Percentiles rank a stretch among this genome's conserved stretches.
Evolutionary conservation across 2,113 vertebrate species (phyloP).

Genomic region (Meriones unguiculatus): DNA sequence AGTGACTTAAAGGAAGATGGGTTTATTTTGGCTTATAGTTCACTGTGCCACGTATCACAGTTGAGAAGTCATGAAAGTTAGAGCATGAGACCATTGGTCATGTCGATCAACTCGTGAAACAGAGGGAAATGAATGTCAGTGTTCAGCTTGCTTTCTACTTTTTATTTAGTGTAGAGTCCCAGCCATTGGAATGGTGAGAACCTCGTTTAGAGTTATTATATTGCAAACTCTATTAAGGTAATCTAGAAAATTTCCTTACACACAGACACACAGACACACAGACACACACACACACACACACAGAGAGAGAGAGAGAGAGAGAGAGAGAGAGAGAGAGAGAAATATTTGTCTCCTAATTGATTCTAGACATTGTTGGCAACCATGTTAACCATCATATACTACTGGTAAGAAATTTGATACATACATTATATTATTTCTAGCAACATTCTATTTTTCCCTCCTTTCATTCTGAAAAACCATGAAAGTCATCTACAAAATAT

Average conservation of each 20-base stretch:
- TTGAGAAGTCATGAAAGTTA: background rate
- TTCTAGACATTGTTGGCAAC: background rate
- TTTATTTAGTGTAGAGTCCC: background rate
- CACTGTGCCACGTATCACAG: background rate
- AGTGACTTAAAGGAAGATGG: background rate
- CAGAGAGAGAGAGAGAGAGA: too few relatives aligned
- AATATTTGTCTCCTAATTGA: background rate
- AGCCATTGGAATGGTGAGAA: background rate
- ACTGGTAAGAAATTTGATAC: background rate
- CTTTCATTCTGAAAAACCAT: background rate
- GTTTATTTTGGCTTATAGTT: background rate
- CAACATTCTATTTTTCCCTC: background rate
- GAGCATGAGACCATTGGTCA: background rate
- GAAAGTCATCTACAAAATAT: background rate
- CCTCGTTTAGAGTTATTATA: background rate
- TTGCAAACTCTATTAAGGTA: background rate
- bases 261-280: background rate
- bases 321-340: too few relatives aligned
- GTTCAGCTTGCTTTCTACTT: background rate
- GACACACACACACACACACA: background rate
- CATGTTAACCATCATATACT: background rate
- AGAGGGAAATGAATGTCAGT: background rate
- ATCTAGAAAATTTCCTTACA: background rate
- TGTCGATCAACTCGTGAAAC: too few relatives aligned
- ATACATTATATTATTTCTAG: background rate